Evolutionary conservation across 1,140 invertebrate genomes (phyloP).

Genomic region (Drosophila bocqueti): DNA sequence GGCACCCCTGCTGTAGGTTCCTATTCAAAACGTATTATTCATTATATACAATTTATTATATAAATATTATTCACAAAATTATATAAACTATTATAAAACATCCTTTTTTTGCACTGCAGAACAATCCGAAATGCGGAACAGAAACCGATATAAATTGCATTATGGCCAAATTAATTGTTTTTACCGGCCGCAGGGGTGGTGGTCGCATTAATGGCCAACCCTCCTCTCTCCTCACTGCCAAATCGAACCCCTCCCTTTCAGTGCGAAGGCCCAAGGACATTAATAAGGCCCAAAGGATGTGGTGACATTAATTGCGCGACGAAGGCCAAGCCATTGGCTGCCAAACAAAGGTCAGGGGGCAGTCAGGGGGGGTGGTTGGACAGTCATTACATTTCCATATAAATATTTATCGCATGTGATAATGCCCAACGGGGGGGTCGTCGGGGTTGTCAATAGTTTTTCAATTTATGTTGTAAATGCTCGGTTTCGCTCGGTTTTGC

Average conservation of each 20-base stretch:
- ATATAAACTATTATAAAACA: too few relatives aligned
- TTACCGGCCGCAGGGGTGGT: conserved; percentile 57
- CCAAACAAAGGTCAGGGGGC: background rate
- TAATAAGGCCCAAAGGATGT: conserved; percentile 83
- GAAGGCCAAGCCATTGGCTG: conserved; percentile 22
- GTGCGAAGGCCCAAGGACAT: conserved; percentile 65
- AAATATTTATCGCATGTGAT: conserved; percentile 82
- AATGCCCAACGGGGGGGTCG: conserved; percentile 45
- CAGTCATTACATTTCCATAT: conserved; percentile 81
- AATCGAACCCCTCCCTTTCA: conserved; percentile 4
- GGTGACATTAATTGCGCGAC: conserved; percentile 80
- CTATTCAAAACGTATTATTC: too few relatives aligned
- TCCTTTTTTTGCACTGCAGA: conserved; percentile 7
- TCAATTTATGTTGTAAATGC: conserved; percentile 73
- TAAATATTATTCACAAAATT: too few relatives aligned
- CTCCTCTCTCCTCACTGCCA: background rate
- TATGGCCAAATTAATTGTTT: conserved; percentile 82
- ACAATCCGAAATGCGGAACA: conserved; percentile 31
- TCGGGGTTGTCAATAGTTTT: conserved; percentile 69
- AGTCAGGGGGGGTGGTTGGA: background rate
- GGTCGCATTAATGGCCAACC: conserved; percentile 66
- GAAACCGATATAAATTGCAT: conserved; percentile 82
- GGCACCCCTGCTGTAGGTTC: too few relatives aligned
- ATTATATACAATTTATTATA: too few relatives aligned
- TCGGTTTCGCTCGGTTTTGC: background rate